Percentiles rank a stretch among this genome's conserved stretches.
phyloP scores from a whole-genome alignment of 2,888 invertebrate genomes.

The Eupithecia subfuscata region DNA sequence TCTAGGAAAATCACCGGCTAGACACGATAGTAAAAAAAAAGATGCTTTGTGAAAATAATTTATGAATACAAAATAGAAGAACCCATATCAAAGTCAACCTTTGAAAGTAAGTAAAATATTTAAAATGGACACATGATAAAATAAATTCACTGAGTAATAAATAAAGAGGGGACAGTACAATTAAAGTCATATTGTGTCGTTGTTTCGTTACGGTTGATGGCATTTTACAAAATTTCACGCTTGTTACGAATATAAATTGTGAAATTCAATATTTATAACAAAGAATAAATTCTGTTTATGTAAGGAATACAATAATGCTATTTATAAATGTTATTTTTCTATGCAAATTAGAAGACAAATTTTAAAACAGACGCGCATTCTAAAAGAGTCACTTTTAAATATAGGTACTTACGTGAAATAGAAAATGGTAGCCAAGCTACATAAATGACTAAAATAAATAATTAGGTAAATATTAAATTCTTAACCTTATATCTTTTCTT shows the following conservation, averaged over 20 bases:
- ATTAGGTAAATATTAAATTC: neutral
- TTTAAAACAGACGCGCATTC: no score
- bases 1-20: neutral
- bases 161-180: slow-evolving; percentile 54
- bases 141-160: slow-evolving; percentile 39
- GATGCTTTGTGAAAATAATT: neutral
- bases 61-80: neutral
- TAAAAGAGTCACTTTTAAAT: no score
- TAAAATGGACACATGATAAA: slow-evolving; percentile 23
- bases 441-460: neutral
- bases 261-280: slow-evolving; percentile 64
- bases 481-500: neutral
- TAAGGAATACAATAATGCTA: neutral
- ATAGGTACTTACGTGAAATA: no score
- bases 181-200: slow-evolving; percentile 61
- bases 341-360: no score
- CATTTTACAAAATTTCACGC: slow-evolving; percentile 55
- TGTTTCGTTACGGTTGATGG: slow-evolving; percentile 57
- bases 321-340: neutral
- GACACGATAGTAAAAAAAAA: neutral
- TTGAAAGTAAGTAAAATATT: slow-evolving; percentile 25
- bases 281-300: slow-evolving; percentile 42
- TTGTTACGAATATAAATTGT: slow-evolving; percentile 56
- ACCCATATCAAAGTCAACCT: slow-evolving; percentile 33
- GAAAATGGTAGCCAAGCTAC: no score